Base-by-base conservation (phyloP, 2,888 invertebrate species). In the Gymnoscelis rufifasciata region DNA sequence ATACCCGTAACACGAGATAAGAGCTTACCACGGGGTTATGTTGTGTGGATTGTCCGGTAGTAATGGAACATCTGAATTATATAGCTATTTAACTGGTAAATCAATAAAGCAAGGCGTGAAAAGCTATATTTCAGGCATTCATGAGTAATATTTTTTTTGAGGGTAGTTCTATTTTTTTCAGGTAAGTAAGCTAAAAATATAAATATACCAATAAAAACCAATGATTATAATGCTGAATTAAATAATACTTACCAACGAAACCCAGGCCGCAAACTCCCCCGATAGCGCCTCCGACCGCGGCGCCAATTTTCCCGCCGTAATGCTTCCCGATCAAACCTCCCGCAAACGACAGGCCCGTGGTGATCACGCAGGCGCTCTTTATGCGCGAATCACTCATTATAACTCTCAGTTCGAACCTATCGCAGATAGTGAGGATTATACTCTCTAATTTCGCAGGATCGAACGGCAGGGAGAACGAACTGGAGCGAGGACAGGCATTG, bases 211-310 rank as follows among this genome's bases (percentile, higher is more conserved):
- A n/a, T n/a, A n/a, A n/a, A n/a, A n/a, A n/a, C 11, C 28, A 28
- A 28, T 2, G 7, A 30, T 6, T 2, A 24, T 2, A 12, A 19
- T 11, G 4, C 8, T 27, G 3, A 5, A 8, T 30, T 13, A 3
- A 29, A 11, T 11, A 19, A 8, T 10, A 1, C 81, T 76, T 57
- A 86, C 87, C 78, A 41, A 77, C 71, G 38, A 84, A 54, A 0
- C 86, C 86, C n/a, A 83, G 46, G 2, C 84, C 84, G 40, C 86
- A 84, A 4, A 62, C 82, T 0, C 87, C 87, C 0, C 87, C 87
- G 5, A 86, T 70, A 0, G 78, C 80, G 0, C 84, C 80, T 0
- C 87, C 87, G 0, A 86, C 64, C 0, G 76, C 76, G 0, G 83
- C 84, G 0, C 87, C 87, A 1, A 80, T 29, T 52, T 76, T 81